Conservation (phyloP, 2,888 invertebrate species). For the Agrypnus murinus region DNA sequence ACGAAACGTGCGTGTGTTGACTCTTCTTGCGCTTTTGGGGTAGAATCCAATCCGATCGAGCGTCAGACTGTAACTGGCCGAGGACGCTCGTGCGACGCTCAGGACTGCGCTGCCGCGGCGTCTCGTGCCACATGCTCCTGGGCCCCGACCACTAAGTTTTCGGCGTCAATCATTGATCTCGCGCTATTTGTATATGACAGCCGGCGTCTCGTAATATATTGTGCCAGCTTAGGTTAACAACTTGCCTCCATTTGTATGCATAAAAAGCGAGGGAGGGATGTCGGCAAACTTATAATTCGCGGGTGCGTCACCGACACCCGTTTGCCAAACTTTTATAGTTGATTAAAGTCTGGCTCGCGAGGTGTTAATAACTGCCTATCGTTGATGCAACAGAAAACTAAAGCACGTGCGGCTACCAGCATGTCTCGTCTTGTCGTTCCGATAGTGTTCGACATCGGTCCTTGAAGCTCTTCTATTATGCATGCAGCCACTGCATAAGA, state of each 20-base stretch:
- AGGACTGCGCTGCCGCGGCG: constrained; percentile 65
- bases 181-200: constrained; percentile 66
- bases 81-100: constrained; percentile 60
- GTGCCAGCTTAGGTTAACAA: constrained; percentile 56
- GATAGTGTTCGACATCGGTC: constrained; percentile 50
- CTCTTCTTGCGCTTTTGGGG: constrained; percentile 44
- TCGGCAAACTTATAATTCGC: constrained; percentile 51
- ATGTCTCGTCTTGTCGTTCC: constrained; percentile 16
- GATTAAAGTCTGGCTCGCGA: constrained; percentile 47
- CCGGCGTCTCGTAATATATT: constrained; percentile 58
- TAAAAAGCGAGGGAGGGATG: constrained; percentile 53
- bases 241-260: constrained; percentile 57
- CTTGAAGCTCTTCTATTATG: constrained; percentile 63
- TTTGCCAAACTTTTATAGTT: constrained; percentile 48
- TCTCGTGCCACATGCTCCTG: constrained; percentile 64
- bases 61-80: constrained; percentile 67
- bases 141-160: constrained; percentile 58
- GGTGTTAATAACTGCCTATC: constrained; percentile 49
- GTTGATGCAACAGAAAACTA: constrained; percentile 47
- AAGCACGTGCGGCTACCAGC: constrained; percentile 42
- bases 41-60: constrained; percentile 57
- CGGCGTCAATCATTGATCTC: constrained; percentile 67
- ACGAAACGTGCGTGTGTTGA: constrained; percentile 48
- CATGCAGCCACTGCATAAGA: constrained; percentile 66
- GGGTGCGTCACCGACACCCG: constrained; percentile 49